Evolutionary conservation across 2,113 vertebrate genomes (phyloP), one percentile per base, ranked within the genome.

Genomic region (Rhagologus leucostigma): DNA sequence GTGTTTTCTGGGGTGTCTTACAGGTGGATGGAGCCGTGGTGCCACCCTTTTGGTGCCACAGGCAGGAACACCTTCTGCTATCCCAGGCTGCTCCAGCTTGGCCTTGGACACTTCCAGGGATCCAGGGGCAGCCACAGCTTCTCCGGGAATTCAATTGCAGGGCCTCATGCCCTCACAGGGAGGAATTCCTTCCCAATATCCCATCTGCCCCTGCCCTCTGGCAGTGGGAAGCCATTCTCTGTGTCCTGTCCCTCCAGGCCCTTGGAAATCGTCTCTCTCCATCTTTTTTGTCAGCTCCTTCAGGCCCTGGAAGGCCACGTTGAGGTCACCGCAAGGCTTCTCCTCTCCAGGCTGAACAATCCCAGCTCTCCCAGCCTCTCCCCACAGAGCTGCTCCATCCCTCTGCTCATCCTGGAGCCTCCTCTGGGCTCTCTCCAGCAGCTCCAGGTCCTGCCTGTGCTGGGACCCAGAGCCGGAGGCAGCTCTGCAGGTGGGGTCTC

Each of bases 161-260:
- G 1, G 2, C 21, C 22, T 77, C 32, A 1, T 4, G 1, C 33
- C 39, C 29, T 62, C 41, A 1, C 10, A 80, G 27, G 3, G 2
- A 37, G 2, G 9, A 29, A 65, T 52, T 59, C 23, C 37, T 2
- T 24, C 68, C 68, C 77, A 64, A 1, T 1, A 16, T 65, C 50
- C 76, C 67, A 42, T 0, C 42, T 1, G 17, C 0, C 39, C 56
- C 64, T 30, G 4, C 39, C 35, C 30, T 17, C 1, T 64, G 65
- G 18, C 49, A 49, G 8, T 27, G 49, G 35, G 49, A 24, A 70
- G 20, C 30, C 49, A 32, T 64, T 79, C 49, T 75, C 50, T 11
- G 6, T 15, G 33, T 44, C 44, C 73, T 78, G 46, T 9, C 63
- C 2, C 29, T 80, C 30, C 49, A 71, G 10, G 17, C 35, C 50